Percentiles rank a stretch among this genome's conserved stretches.
Evolutionary conservation across 37 sponge, comb jelly and placozoan genomes (phyloP).

Genomic region (Crambe crambe): DNA sequence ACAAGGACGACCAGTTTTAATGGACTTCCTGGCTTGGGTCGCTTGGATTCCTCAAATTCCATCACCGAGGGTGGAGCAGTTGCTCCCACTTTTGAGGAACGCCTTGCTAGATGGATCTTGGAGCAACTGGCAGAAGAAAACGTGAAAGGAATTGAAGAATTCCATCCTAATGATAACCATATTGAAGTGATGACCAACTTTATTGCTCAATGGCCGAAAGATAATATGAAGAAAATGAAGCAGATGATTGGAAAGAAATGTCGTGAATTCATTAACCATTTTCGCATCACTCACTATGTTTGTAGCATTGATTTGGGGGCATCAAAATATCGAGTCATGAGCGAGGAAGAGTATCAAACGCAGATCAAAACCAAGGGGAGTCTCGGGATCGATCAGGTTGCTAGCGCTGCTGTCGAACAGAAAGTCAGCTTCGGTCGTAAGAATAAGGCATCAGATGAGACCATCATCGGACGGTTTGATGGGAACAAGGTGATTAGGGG

Average conservation of each 20-base stretch:
- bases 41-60: background rate
- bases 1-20: background rate
- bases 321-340: constrained; percentile 46
- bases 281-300: constrained; percentile 73
- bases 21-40: background rate
- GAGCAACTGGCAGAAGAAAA: constrained; percentile 12
- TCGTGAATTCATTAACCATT: constrained; percentile 34
- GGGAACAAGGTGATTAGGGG: constrained; percentile 42
- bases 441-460: constrained; percentile 30
- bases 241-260: constrained; percentile 19
- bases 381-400: constrained; percentile 28
- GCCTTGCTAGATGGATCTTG: constrained; percentile 56
- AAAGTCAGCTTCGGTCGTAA: background rate
- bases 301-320: constrained; percentile 60
- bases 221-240: background rate
- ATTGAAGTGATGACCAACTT: background rate
- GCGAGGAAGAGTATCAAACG: constrained; percentile 46
- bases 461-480: constrained; percentile 39
- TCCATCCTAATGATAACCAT: background rate
- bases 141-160: background rate
- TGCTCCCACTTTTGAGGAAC: constrained; percentile 41
- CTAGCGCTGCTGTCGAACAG: constrained; percentile 3
- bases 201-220: background rate
- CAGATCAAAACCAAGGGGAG: constrained; percentile 8
- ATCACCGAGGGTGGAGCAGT: background rate